A percentile compares a stretch with the other conserved stretches of the same genome.
Conservation (phyloP, 2,113 vertebrate genomes). For the Scartelaos histophorus region DNA sequence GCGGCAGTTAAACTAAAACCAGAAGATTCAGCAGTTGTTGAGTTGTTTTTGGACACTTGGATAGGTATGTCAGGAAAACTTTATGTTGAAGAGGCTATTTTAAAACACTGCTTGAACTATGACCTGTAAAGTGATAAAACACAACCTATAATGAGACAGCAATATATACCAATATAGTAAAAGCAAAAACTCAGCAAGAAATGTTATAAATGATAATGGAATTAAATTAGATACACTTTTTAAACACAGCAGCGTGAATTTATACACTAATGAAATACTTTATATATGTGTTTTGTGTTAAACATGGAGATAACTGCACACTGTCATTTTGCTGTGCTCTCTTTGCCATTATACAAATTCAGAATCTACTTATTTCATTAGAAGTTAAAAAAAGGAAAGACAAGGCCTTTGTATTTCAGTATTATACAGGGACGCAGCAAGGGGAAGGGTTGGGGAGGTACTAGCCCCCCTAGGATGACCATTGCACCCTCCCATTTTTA, state of each 20-base stretch:
- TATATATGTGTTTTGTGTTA: too few relatives aligned
- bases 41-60: background rate
- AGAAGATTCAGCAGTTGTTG: constrained; percentile 16
- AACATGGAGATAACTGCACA: too few relatives aligned
- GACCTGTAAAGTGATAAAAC: background rate
- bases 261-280: too few relatives aligned
- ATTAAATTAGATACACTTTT: too few relatives aligned
- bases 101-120: constrained; percentile 9
- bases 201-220: background rate
- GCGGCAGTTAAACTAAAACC: constrained; percentile 17
- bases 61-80: background rate
- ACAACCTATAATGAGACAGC: background rate
- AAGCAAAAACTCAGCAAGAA: background rate
- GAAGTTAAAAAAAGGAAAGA: background rate
- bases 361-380: background rate
- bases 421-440: background rate
- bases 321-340: background rate
- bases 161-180: background rate
- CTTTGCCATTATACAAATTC: background rate
- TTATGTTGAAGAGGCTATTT: background rate
- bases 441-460: too few relatives aligned
- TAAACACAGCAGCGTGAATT: too few relatives aligned
- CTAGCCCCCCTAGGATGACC: too few relatives aligned
- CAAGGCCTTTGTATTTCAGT: background rate
- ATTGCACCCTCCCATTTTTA: too few relatives aligned